Evolutionary conservation across 2,888 invertebrate species (phyloP), one percentile per base, ranked within the genome.

Genomic region (Thysanoteuthis rhombus): DNA sequence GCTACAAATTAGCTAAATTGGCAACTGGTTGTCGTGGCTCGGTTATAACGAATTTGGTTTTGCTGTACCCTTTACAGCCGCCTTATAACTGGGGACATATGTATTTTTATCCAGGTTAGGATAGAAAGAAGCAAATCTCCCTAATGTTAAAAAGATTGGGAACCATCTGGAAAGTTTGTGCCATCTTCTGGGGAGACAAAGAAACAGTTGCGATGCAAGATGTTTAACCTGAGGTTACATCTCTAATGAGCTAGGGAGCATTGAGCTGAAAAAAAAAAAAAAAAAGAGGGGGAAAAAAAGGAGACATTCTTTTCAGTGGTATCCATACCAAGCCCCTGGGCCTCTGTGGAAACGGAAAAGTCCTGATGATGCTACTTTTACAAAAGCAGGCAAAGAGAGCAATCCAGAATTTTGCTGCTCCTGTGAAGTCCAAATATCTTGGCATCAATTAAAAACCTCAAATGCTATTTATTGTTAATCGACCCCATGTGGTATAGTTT

Each of bases 361-460:
- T 75, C 75, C 10, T n/a, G 75, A 75, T 36, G 75, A 75, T n/a
- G 75, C 75, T 75, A 75, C 75, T 75, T 75, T 36, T n/a, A 75
- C 75, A 36, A 58, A 58, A 58, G 58, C 1, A 6, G 28, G 58
- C n/a, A 36, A 58, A 52, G n/a, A 36, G 75, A 75, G 75, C 75
- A 75, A 36, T n/a, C 75, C 36, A n/a, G 75, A 75, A 75, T 75
- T n/a, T 75, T 12, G 36, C 75, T 36, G 75, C 75, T 75, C 36
- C 75, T 75, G n/a, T 75, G 75, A 75, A 75, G 75, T 75, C 75
- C 75, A 52, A 52, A 52, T 75, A n/a, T 75, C 75, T 75, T 75
- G 75, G 75, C 75, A 75, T 75, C 75, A 75, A 75, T 75, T 75
- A 75, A 75, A n/a, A 75, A 75, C 75, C 75, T 75, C 75, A 75